These are phyloP conservation scores for Gavialis gangeticus DNA, from an alignment of 2,113 vertebrate species.

Conservation along the genomic window DNA sequence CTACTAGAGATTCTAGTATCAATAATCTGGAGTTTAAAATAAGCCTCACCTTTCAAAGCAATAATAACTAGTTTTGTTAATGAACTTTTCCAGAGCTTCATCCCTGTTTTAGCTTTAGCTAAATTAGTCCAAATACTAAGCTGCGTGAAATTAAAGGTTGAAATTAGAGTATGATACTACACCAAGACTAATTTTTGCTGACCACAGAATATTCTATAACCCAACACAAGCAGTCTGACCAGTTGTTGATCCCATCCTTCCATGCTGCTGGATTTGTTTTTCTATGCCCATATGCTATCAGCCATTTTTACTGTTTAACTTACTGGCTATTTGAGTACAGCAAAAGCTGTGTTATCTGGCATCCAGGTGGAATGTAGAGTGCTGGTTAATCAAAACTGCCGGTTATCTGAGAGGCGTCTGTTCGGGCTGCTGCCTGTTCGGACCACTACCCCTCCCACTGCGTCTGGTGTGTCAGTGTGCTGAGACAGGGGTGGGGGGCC, in stretches of 20 bases:
- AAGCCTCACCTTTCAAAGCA: background rate
- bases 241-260: background rate
- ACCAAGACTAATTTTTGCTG: background rate
- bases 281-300: background rate
- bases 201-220: background rate
- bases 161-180: background rate
- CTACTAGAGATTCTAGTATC: background rate
- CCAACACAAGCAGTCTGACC: background rate
- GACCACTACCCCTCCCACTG: too few relatives aligned
- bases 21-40: background rate
- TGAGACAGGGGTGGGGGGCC: too few relatives aligned
- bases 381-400: too few relatives aligned
- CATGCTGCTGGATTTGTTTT: background rate
- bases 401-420: too few relatives aligned
- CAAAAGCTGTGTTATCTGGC: background rate
- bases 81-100: background rate
- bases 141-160: background rate
- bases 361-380: background rate
- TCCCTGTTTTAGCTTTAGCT: constrained; percentile 35
- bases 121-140: constrained; percentile 18
- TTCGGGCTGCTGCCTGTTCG: too few relatives aligned
- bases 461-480: too few relatives aligned
- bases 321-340: background rate
- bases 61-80: constrained; percentile 15
- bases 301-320: background rate